phyloP scores from a whole-genome alignment of 92 coral and sea anemone genomes.

The Nematostella vectensis region DNA sequence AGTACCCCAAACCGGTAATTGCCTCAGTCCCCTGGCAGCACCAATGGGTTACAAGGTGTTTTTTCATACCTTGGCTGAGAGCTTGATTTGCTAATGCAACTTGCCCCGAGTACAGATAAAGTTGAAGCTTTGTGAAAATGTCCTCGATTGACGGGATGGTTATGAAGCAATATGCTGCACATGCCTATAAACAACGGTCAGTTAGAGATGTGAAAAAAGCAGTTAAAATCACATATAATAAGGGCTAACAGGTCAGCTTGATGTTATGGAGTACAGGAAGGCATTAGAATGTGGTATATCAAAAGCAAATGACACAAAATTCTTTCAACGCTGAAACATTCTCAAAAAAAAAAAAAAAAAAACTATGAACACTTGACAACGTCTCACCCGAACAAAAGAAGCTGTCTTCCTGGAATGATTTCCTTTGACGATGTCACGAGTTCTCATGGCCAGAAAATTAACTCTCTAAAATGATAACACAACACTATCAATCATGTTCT shows the following conservation, averaged over 20 bases:
- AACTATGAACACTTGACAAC: too few species aligned
- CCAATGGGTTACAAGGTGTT: too few species aligned
- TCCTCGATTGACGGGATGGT: conserved; percentile 95
- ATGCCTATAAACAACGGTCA: conserved; percentile 49
- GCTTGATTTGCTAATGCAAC: conserved; percentile 98
- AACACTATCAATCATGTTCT: too few species aligned
- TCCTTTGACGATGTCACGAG: conserved; percentile 85
- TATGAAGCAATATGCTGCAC: conserved; percentile 91
- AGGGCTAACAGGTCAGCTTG: too few species aligned
- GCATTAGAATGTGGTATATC: too few species aligned
- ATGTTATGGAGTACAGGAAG: too few species aligned
- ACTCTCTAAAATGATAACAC: too few species aligned
- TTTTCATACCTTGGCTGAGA: conserved; percentile 81
- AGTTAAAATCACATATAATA: not conserved
- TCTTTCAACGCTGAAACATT: too few species aligned
- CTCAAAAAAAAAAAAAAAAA: too few species aligned
- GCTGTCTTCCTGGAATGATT: conserved; percentile 94
- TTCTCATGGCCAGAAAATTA: conserved; percentile 77
- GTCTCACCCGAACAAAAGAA: conserved; percentile 88
- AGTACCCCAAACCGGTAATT: too few species aligned
- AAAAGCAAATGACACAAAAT: too few species aligned
- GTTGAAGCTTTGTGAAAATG: conserved; percentile 66
- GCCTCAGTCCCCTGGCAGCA: too few species aligned
- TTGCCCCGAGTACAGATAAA: conserved; percentile 89
- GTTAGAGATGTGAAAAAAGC: not conserved